Conservation (phyloP, 2,888 invertebrate species). For the Lochmaea capreae region DNA sequence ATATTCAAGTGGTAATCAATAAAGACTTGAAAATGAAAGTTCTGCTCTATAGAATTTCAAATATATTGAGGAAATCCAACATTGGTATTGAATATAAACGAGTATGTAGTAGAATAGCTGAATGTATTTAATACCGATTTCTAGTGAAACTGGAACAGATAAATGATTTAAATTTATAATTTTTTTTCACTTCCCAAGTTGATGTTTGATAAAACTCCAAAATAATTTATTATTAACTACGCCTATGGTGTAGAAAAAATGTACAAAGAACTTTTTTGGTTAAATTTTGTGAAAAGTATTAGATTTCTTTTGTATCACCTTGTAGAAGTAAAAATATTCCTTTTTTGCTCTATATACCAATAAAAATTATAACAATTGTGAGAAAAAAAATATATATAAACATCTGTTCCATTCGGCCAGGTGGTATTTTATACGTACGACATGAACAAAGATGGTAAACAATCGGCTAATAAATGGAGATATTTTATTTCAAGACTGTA, state of each 20-base stretch:
- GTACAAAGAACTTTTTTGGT: too few relatives aligned
- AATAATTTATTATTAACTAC: too few relatives aligned
- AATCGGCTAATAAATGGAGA: constrained; percentile 10
- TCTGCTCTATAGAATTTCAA: neutral
- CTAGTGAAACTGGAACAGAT: too few relatives aligned
- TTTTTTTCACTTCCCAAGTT: too few relatives aligned
- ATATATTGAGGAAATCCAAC: constrained; percentile 9
- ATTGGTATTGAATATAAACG: neutral
- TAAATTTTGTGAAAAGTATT: too few relatives aligned
- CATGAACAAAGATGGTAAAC: constrained; percentile 15
- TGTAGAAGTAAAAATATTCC: neutral
- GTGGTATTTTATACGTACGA: constrained; percentile 12
- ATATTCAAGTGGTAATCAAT: neutral
- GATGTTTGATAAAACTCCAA: too few relatives aligned
- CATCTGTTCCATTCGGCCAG: constrained; percentile 20
- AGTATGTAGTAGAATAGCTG: too few relatives aligned
- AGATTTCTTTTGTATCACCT: too few relatives aligned
- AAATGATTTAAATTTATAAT: too few relatives aligned
- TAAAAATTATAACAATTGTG: constrained; percentile 17
- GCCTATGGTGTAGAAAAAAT: too few relatives aligned
- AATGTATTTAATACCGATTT: too few relatives aligned
- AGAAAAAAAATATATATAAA: constrained; percentile 3
- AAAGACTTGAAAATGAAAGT: neutral
- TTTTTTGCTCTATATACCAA: constrained; percentile 7
- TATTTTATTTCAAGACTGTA: constrained; percentile 18